A percentile compares a stretch with the other conserved stretches of the same genome.
Evolutionary conservation across 2,888 invertebrate species (phyloP).

Genomic region (Anodontia alba): DNA sequence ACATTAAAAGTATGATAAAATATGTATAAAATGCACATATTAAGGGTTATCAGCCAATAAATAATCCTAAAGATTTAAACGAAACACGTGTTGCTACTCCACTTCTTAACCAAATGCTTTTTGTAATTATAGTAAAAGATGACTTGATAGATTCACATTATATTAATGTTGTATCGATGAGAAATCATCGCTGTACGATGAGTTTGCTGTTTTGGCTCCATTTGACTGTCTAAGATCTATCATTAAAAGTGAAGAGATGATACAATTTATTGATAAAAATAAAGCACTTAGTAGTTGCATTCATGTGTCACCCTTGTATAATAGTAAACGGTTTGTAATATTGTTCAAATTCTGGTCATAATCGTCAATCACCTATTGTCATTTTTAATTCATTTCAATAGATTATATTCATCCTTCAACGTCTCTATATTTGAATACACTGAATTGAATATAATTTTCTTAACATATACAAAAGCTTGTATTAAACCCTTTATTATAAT

Average conservation of each 20-base stretch:
- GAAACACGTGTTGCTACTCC: too few relatives aligned
- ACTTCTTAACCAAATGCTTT: too few relatives aligned
- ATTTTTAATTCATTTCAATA: conserved; percentile 44
- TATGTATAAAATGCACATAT: too few relatives aligned
- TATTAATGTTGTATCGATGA: too few relatives aligned
- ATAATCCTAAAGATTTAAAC: too few relatives aligned
- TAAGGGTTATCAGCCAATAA: too few relatives aligned
- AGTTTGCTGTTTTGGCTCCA: background rate
- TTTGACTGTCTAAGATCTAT: background rate
- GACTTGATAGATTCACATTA: too few relatives aligned
- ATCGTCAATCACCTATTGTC: conserved; percentile 11
- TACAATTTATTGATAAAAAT: conserved; percentile 35
- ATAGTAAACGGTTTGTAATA: conserved; percentile 43
- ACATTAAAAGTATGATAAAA: too few relatives aligned
- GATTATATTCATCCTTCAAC: background rate
- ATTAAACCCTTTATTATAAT: conserved; percentile 49
- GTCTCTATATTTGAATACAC: conserved; percentile 41
- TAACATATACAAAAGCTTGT: conserved; percentile 47
- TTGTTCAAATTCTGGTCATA: background rate
- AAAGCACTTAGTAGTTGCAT: conserved; percentile 46
- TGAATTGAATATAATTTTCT: conserved; percentile 36
- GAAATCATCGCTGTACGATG: background rate
- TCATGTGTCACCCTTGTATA: conserved; percentile 53
- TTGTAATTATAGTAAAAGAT: too few relatives aligned
- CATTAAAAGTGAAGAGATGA: conserved; percentile 31